Base-by-base conservation (phyloP, 1,140 invertebrate species). In the Caenorhabditis latens region DNA sequence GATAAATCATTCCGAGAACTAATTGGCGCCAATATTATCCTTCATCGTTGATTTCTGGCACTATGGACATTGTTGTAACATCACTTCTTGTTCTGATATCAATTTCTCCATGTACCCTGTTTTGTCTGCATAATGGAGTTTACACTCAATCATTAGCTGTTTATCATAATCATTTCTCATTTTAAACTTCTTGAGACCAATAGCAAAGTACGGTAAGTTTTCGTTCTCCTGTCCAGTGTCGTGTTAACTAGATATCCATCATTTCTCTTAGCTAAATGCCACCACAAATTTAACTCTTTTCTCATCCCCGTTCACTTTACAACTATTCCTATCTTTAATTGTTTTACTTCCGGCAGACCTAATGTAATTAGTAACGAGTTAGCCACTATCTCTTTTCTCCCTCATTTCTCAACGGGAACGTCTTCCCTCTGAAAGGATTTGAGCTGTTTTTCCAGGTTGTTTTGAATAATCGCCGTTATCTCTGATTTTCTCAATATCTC, bases 1-100 rank as follows among this genome's bases (percentile, higher is more conserved):
- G 96, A 98, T 92, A 95, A 95, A 90, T 96, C 97, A 46, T 98
- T 98, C 94, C 94, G 95, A 65, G 97, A 98, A 93, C 93, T 98
- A 21, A 8, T 71, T 0, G 71, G 67, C 55, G 65, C 13, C 16
- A 50, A 48, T 19, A 79, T 58, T 40, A 71, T 86, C 21, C 4
- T 65, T 3, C 84, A 65, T 48, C 63, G 84, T 43, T 67, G 79
- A n/a, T 13, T 16, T 19, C 42, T 43, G 32, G 32, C 32, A 32
- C 32, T 32, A 2, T 32, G 32, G 32, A 32, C 32, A 2, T 32
- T 32, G 32, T 32, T 32, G 32, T 71, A 48, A 48, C 65, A 71
- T 46, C 16, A n/a, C 42, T 53, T 79, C 19, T 50, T 53, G 46
- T 79, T 79, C 65, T 42, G 11, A 19, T 65, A 58, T 14, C 19